A percentile compares a stretch with the other conserved stretches of the same genome.
phyloP scores from a whole-genome alignment of 2,888 invertebrate genomes.

The Lumbricus terrestris region DNA sequence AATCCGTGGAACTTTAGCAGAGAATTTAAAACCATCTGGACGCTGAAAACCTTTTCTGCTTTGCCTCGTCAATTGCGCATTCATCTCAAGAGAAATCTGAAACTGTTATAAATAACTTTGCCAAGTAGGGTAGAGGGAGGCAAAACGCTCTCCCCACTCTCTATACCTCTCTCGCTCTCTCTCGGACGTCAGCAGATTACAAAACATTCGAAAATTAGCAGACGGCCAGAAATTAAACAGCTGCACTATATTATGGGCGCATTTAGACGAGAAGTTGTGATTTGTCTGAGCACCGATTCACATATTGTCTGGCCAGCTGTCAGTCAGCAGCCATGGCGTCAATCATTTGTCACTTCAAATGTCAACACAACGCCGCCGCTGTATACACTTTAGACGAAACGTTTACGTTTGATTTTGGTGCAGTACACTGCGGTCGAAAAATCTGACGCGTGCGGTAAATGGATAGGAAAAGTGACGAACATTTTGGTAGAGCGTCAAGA shows the following conservation, averaged over 20 bases:
- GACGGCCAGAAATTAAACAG: constrained; percentile 5
- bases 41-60: not conserved
- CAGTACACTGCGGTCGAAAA: not conserved
- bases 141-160: too few relatives aligned
- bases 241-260: not conserved
- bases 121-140: too few relatives aligned
- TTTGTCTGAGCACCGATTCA: not conserved
- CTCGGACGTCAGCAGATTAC: not conserved
- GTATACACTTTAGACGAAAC: not conserved
- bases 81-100: not conserved
- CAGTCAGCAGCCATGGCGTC: constrained; percentile 6
- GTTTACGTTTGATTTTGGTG: not conserved
- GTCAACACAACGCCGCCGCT: not conserved
- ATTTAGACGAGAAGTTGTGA: not conserved
- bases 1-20: not conserved
- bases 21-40: not conserved
- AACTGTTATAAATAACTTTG: not conserved
- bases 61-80: not conserved
- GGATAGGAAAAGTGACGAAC: not conserved
- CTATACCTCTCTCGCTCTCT: not conserved
- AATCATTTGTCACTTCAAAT: constrained; percentile 14
- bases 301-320: constrained; percentile 8
- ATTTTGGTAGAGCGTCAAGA: not conserved
- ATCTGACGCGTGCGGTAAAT: not conserved
- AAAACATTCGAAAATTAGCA: not conserved